Percentiles rank a stretch among this genome's conserved stretches.
phyloP scores from a whole-genome alignment of 2,888 invertebrate species.

The Sipha maydis region DNA sequence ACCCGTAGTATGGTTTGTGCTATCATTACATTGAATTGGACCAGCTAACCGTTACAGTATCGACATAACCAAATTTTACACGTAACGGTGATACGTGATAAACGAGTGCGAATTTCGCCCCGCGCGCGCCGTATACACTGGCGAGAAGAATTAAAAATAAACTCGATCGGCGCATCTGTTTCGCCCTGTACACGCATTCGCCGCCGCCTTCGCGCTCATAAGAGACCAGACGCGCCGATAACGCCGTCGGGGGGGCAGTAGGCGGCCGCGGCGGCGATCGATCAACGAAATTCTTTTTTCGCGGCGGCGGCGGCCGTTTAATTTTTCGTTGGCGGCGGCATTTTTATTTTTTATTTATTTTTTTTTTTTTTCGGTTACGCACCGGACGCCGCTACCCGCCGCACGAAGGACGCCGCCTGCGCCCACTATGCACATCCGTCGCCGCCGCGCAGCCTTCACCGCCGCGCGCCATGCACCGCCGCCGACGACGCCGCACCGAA shows the following conservation, averaged over 20 bases:
- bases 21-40: too few relatives aligned
- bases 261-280: conserved; percentile 50
- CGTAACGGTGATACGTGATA: too few relatives aligned
- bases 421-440: background rate
- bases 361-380: conserved; percentile 54
- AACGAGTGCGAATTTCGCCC: too few relatives aligned
- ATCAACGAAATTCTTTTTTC: conserved; percentile 60
- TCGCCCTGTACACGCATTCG: conserved; percentile 20
- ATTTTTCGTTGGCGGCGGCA: conserved; percentile 54
- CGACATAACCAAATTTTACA: too few relatives aligned
- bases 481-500: background rate
- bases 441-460: background rate
- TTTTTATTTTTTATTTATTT: conserved; percentile 44
- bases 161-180: conserved; percentile 17
- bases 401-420: conserved; percentile 12
- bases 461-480: background rate
- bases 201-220: conserved; percentile 2
- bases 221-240: conserved; percentile 32
- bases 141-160: conserved; percentile 1
- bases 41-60: too few relatives aligned
- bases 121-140: background rate
- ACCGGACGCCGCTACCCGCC: conserved; percentile 41
- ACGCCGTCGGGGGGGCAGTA: background rate
- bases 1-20: too few relatives aligned
- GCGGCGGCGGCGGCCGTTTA: conserved; percentile 48